A percentile compares a stretch with the other conserved stretches of the same genome.
These are phyloP conservation scores for Lepus europaeus DNA, from an alignment of 2,113 vertebrate genomes.

Conservation along the genomic window DNA sequence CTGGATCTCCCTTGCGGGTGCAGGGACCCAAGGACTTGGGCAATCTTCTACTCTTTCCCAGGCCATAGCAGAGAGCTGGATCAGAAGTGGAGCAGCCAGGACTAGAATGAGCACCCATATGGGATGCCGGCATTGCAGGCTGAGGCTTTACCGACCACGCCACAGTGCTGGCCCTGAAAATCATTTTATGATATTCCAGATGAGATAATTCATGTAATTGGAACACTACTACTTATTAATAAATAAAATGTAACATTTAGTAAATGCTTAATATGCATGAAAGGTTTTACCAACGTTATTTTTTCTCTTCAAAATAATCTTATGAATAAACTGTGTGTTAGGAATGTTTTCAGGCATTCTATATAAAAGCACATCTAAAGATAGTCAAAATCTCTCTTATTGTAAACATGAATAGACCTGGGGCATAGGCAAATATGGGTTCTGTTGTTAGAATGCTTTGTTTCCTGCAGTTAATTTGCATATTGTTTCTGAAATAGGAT, in stretches of 20 bases:
- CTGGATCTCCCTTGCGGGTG: too few relatives aligned
- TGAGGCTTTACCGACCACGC: too few relatives aligned
- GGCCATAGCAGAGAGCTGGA: too few relatives aligned
- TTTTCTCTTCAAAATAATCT: conserved; percentile 41
- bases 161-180: background rate
- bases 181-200: conserved; percentile 17
- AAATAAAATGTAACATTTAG: conserved; percentile 5
- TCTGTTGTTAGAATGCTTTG: background rate
- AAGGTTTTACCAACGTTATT: background rate
- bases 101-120: too few relatives aligned
- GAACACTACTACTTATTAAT: background rate
- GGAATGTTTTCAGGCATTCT: background rate
- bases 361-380: background rate
- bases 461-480: conserved; percentile 43
- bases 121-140: too few relatives aligned
- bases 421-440: background rate
- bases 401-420: conserved; percentile 2
- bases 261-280: background rate
- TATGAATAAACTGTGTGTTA: background rate
- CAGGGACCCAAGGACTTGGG: too few relatives aligned
- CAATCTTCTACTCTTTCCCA: too few relatives aligned
- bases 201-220: background rate
- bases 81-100: too few relatives aligned
- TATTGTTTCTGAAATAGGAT: conserved; percentile 3
- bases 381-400: background rate